phyloP scores from a whole-genome alignment of 2,888 invertebrate species.

The Gibbula magus region DNA sequence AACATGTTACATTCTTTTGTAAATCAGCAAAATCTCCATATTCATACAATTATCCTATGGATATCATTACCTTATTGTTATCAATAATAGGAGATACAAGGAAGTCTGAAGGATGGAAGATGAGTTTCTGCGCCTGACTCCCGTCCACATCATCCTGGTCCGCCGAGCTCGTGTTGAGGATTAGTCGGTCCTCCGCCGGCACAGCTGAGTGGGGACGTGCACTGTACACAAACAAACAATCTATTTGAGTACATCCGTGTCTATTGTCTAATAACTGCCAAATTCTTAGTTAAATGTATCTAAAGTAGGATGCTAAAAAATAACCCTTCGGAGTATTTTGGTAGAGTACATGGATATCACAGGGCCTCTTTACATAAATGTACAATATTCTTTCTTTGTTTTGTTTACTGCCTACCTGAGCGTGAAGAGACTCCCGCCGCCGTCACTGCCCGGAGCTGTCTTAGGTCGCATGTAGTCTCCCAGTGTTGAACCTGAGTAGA shows the following conservation, averaged over 20 bases:
- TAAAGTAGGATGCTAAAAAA: too few species aligned
- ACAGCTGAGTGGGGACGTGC: constrained; percentile 70
- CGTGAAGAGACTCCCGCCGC: constrained; percentile 65
- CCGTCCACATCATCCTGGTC: constrained; percentile 46
- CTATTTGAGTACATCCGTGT: too few species aligned
- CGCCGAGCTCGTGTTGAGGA: constrained; percentile 51
- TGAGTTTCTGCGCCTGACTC: constrained; percentile 38
- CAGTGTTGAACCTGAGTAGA: constrained; percentile 57
- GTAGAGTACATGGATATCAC: too few species aligned
- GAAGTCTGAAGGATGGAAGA: constrained; percentile 72
- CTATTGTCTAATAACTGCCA: too few species aligned
- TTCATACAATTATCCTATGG: too few species aligned
- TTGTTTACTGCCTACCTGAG: constrained; percentile 52
- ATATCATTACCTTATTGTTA: constrained; percentile 67
- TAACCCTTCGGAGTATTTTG: too few species aligned
- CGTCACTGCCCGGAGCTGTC: constrained; percentile 69
- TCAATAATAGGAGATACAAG: constrained; percentile 70
- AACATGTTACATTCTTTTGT: too few species aligned
- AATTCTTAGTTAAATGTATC: too few species aligned
- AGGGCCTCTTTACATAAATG: too few species aligned
- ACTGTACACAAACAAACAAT: constrained; percentile 43
- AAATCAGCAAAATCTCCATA: too few species aligned
- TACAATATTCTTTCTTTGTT: too few species aligned
- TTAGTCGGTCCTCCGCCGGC: constrained; percentile 67
- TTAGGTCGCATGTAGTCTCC: constrained; percentile 69